Percentiles rank a stretch among this genome's conserved stretches.
Conservation (phyloP, 2,113 vertebrate genomes). For the Onychostruthus taczanowskii region DNA sequence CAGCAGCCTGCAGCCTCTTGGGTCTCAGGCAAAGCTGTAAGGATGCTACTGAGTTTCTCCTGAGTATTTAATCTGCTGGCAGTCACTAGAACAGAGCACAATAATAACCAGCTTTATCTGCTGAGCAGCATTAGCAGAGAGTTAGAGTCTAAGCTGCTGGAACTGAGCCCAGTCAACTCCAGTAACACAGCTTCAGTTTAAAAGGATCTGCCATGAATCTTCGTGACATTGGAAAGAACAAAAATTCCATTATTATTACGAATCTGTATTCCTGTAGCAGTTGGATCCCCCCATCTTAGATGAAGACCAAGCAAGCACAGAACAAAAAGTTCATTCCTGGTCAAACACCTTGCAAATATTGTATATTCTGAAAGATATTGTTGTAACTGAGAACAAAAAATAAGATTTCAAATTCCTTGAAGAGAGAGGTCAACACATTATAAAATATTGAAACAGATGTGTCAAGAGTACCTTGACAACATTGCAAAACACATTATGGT, state of each 20-base stretch:
- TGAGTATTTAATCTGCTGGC: background rate
- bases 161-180: slow-evolving; percentile 4
- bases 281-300: background rate
- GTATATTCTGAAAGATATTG: background rate
- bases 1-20: background rate
- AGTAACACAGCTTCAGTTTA: background rate
- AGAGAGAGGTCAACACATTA: background rate
- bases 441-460: background rate
- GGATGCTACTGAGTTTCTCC: background rate
- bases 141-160: slow-evolving; percentile 26
- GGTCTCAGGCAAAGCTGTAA: background rate
- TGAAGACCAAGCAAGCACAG: background rate
- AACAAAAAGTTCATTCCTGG: background rate
- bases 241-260: background rate
- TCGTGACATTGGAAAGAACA: background rate
- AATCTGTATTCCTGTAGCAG: background rate
- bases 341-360: background rate
- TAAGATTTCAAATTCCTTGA: background rate
- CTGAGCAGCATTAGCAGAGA: slow-evolving; percentile 25
- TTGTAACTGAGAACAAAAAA: background rate
- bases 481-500: background rate
- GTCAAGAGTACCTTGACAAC: background rate
- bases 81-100: background rate
- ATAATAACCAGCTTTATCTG: slow-evolving; percentile 31
- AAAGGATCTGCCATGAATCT: background rate